Conservation (phyloP, 2,113 vertebrate genomes). For the Eidolon helvum region DNA sequence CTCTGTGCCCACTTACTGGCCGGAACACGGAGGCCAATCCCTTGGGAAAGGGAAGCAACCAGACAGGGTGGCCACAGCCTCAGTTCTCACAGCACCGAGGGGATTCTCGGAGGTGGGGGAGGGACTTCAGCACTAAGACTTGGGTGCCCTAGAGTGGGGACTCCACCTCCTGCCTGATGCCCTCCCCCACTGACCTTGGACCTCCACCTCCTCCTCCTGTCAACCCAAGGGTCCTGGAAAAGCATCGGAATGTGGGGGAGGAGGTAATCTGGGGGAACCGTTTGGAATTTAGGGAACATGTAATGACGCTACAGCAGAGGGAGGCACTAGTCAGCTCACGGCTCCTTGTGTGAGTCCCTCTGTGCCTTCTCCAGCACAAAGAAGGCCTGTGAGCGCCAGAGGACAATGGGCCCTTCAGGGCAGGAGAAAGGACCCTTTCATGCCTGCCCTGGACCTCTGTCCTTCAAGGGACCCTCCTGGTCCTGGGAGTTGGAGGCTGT, state of each 20-base stretch:
- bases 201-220: neutral
- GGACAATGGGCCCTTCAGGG: neutral
- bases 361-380: neutral
- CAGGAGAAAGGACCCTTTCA: neutral
- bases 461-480: too few species aligned
- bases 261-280: neutral
- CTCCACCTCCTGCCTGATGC: neutral
- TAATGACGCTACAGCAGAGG: too few species aligned
- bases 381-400: neutral
- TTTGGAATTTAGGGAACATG: neutral
- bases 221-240: neutral
- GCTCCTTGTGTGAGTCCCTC: neutral
- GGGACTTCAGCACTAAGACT: neutral
- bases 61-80: neutral
- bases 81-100: accelerated
- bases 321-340: neutral
- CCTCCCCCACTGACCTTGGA: neutral
- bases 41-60: neutral
- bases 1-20: too few species aligned
- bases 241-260: accelerated
- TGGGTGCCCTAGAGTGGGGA: neutral
- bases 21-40: neutral
- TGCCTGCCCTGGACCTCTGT: neutral
- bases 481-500: neutral
- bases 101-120: accelerated